Evolutionary conservation across 2,888 invertebrate species (phyloP), one percentile per base, ranked within the genome.

Genomic region (Odontomyia ornata): DNA sequence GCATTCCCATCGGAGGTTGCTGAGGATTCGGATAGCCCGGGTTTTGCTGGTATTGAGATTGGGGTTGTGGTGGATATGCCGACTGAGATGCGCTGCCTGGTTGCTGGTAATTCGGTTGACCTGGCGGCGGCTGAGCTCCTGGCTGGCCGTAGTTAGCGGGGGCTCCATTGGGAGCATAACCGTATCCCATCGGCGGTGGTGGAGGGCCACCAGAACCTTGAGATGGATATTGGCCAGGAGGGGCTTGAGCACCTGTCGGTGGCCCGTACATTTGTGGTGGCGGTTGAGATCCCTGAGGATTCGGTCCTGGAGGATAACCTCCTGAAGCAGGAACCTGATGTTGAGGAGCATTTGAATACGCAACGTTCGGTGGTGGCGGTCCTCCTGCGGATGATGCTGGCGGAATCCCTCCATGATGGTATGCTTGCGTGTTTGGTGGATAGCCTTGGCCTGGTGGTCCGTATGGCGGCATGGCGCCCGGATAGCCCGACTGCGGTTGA

Each of bases 401-500:
- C 36, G 89, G 88, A 80, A 86, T 83, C 27, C 84, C 85, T 18
- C 88, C 88, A 67, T 88, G 88, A 78, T 88, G 89, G 80, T 89
- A 89, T 75, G 89, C 89, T 83, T 88, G 88, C 75, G 89, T 87
- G 1, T 89, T 88, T 13, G 92, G 89, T 9, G 90, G 91, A 81
- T 92, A 92, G 3, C 90, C 84, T 80, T 86, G 86, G 11, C 75
- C 75, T n/a, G 86, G 86, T 5, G 86, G 85, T 0, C 85, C 86
- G 76, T 86, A 86, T 2, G 82, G 81, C 11, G 81, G 82, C 84
- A 83, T 83, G 15, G 82, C 82, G 21, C 82, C 83, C 0, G 90
- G 90, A 82, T 91, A 91, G 2, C 90, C 89, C 71, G 90, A 87
- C 79, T 88, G 88, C 43, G 91, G 89, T 76, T 91, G 90, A 81